Percentiles rank a stretch among this genome's conserved stretches.
These are phyloP conservation scores for Pyralis farinalis DNA, from an alignment of 2,888 invertebrate species.

Conservation along the genomic window DNA sequence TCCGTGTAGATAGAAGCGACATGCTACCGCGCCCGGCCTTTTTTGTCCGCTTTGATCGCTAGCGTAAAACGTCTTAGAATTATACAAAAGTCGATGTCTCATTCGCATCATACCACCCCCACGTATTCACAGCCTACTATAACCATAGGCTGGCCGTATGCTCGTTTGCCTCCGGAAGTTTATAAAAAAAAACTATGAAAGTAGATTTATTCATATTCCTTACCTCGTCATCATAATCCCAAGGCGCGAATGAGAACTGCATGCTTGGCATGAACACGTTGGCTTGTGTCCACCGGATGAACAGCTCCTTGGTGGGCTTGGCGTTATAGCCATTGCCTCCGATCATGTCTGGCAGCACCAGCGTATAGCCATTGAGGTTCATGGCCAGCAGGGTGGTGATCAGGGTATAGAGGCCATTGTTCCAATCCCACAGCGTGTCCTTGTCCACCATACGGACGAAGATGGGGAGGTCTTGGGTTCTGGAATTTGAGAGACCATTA, in stretches of 20 bases:
- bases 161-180: too few relatives aligned
- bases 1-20: too few relatives aligned
- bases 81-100: too few relatives aligned
- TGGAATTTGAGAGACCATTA: conserved; percentile 21
- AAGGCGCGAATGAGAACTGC: conserved; percentile 91
- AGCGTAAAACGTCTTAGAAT: too few relatives aligned
- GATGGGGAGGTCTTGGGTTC: conserved; percentile 85
- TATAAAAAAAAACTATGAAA: too few relatives aligned
- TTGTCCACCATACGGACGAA: conserved; percentile 91
- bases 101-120: too few relatives aligned
- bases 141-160: too few relatives aligned
- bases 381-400: conserved; percentile 86
- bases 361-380: conserved; percentile 84
- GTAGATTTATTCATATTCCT: background rate
- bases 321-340: conserved; percentile 85
- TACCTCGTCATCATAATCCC: conserved; percentile 86
- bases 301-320: conserved; percentile 81
- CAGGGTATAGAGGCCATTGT: conserved; percentile 86
- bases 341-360: conserved; percentile 90
- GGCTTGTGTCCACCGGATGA: conserved; percentile 89
- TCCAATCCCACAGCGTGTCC: conserved; percentile 84
- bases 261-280: conserved; percentile 89
- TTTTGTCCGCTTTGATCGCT: too few relatives aligned
- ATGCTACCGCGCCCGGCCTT: too few relatives aligned
- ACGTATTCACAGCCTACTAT: too few relatives aligned